Evolutionary conservation across 2,113 vertebrate species (phyloP).

Genomic region (Naja naja): DNA sequence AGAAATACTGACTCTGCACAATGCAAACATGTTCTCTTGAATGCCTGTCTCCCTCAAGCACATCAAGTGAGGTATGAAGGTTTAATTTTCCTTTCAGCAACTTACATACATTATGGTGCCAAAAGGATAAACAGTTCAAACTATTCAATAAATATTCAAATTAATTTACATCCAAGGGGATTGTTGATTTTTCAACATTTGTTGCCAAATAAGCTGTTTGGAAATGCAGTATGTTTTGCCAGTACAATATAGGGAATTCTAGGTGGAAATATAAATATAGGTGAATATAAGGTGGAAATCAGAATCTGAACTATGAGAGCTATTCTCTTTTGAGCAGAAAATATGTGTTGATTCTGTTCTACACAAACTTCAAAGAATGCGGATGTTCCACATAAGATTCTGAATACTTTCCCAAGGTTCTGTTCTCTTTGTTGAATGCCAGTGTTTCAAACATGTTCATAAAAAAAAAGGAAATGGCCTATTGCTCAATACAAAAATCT

Average conservation of each 20-base stretch:
- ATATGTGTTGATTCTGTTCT: neutral
- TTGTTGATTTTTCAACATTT: slow-evolving; percentile 1
- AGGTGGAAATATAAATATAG: too few species aligned
- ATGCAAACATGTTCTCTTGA: neutral
- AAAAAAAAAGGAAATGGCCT: neutral
- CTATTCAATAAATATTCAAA: slow-evolving; percentile 2
- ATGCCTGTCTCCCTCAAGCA: slow-evolving; percentile 9
- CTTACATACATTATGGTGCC: slow-evolving; percentile 5
- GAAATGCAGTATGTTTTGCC: slow-evolving; percentile 23
- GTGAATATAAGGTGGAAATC: neutral
- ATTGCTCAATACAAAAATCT: neutral
- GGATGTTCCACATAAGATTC: neutral
- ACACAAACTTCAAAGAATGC: neutral
- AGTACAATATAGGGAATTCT: neutral
- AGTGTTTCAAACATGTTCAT: neutral
- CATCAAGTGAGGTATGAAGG: neutral
- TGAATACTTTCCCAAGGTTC: neutral
- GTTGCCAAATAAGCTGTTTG: slow-evolving; percentile 22
- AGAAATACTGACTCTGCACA: neutral
- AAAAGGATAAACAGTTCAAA: slow-evolving; percentile 10
- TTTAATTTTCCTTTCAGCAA: slow-evolving; percentile 20
- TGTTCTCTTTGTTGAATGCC: neutral
- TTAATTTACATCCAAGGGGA: slow-evolving; percentile 2
- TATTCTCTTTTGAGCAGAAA: neutral
- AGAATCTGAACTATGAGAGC: neutral